phyloP scores from a whole-genome alignment of 2,888 invertebrate species.

The Tillus elongatus region DNA sequence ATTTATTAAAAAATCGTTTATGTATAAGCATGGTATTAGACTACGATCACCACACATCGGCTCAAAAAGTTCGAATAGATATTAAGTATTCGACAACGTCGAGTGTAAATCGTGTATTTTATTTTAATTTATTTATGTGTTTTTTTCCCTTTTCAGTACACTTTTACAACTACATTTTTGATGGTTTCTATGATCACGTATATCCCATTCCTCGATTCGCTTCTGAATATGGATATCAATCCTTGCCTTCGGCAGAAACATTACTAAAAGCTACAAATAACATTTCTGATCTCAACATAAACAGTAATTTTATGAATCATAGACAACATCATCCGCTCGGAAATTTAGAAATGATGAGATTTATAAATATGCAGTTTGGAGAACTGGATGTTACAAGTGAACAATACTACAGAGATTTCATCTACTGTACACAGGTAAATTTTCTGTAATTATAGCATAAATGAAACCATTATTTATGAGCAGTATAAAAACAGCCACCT shows the following conservation, averaged over 20 bases:
- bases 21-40: too few relatives aligned
- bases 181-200: conserved; percentile 70
- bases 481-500: too few relatives aligned
- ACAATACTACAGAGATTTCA: conserved; percentile 55
- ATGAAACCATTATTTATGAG: too few relatives aligned
- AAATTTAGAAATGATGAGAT: conserved; percentile 50
- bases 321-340: conserved; percentile 83
- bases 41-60: too few relatives aligned
- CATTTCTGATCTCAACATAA: conserved; percentile 43
- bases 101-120: too few relatives aligned
- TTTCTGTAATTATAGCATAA: too few relatives aligned
- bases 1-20: too few relatives aligned
- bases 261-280: conserved; percentile 51
- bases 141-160: conserved; percentile 53
- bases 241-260: conserved; percentile 67
- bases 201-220: conserved; percentile 80
- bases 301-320: conserved; percentile 58
- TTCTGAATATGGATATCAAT: conserved; percentile 95
- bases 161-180: conserved; percentile 74
- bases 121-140: conserved; percentile 5
- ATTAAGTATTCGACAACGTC: too few relatives aligned
- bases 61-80: too few relatives aligned
- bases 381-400: conserved; percentile 44
- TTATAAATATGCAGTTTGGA: conserved; percentile 56
- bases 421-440: conserved; percentile 77